These are phyloP conservation scores for Macrochelys suwanniensis DNA, from an alignment of 2,797 vertebrate genomes.

Conservation along the genomic window DNA sequence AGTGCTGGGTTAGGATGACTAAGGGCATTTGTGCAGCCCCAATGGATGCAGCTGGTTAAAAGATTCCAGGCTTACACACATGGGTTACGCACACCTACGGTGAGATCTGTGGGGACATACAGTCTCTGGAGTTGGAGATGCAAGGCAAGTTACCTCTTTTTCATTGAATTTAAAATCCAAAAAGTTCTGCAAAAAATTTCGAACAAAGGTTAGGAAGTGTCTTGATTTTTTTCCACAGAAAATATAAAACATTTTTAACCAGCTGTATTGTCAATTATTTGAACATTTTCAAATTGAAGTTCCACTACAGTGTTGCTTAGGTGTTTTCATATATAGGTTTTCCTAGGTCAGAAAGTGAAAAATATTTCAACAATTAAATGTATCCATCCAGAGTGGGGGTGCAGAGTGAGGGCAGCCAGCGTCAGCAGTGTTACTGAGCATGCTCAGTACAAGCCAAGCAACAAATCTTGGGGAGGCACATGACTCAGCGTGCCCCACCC, in stretches of 20 bases:
- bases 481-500: too few relatives aligned
- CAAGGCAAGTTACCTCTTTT: not conserved
- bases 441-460: too few relatives aligned
- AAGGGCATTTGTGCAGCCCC: not conserved
- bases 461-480: too few relatives aligned
- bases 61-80: not conserved
- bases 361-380: not conserved
- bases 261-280: not conserved
- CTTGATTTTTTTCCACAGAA: not conserved
- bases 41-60: not conserved
- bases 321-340: not conserved
- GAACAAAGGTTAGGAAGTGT: not conserved
- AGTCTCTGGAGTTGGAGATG: too few relatives aligned
- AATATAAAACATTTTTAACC: not conserved
- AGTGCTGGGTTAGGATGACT: not conserved
- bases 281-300: not conserved
- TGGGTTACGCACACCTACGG: not conserved
- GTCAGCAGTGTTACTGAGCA: too few relatives aligned
- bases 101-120: not conserved
- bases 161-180: not conserved
- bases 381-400: not conserved
- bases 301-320: not conserved
- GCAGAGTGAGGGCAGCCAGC: too few relatives aligned
- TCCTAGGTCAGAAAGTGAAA: not conserved
- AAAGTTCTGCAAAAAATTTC: not conserved